Evolutionary conservation across 2,797 vertebrate species (phyloP).

Genomic region (Myoxocephalus aenaeus): DNA sequence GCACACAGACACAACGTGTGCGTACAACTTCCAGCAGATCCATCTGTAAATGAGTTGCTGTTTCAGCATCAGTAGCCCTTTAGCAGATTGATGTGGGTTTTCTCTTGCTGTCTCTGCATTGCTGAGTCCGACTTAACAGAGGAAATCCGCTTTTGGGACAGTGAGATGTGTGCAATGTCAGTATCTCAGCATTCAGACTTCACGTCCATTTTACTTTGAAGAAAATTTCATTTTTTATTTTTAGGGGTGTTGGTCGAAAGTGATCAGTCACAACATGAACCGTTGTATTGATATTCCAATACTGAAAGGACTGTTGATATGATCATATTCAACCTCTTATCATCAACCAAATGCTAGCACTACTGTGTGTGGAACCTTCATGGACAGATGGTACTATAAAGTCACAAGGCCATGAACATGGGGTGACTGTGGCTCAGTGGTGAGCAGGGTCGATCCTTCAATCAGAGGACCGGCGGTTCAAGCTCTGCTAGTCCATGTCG

Average conservation of each 20-base stretch:
- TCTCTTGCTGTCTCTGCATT: constrained; percentile 1
- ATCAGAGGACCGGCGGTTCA: too few relatives aligned
- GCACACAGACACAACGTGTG: background rate
- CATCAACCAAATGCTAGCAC: background rate
- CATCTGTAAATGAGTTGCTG: constrained; percentile 6
- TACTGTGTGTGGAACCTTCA: background rate
- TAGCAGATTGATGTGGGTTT: constrained; percentile 28
- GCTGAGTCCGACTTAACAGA: constrained; percentile 11
- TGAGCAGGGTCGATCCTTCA: too few relatives aligned
- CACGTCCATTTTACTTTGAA: background rate
- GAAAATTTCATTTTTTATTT: background rate
- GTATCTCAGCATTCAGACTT: background rate
- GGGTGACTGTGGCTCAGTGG: too few relatives aligned
- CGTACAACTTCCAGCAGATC: background rate
- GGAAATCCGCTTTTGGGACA: background rate
- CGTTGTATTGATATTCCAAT: background rate
- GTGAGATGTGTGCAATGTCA: background rate
- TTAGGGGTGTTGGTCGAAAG: background rate
- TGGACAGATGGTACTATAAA: too few relatives aligned
- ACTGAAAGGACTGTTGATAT: background rate
- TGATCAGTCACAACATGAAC: background rate
- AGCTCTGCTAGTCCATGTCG: too few relatives aligned
- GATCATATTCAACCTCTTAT: too few relatives aligned
- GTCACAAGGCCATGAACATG: too few relatives aligned
- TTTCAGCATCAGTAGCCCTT: constrained; percentile 20